Base-by-base conservation (phyloP, 2,113 vertebrate species). In the Cygnus buccinator region DNA sequence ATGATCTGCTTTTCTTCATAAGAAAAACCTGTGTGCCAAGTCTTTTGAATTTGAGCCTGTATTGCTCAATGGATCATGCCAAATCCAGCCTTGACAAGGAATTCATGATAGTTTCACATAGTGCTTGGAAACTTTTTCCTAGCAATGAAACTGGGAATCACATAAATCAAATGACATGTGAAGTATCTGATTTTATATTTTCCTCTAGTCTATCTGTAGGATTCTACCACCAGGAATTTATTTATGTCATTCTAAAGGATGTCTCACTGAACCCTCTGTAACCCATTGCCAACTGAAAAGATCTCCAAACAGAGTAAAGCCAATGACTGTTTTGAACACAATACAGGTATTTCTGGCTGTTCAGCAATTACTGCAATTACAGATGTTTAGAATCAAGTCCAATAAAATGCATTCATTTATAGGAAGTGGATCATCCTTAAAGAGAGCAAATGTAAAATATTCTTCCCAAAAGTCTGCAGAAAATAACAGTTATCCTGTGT, bases 271-370 rank as follows among this genome's bases (percentile, higher is more conserved):
- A 57, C 2, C 10, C 9, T 70, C 3, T 15, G 22, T 21, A 43
- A 29, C 14, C 14, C 0, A 0, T 52, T 57, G 22, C 9, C 2
- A 33, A 48, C 7, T 37, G 44, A 70, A 41, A 65, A 77, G 1
- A 31, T 18, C 39, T 84, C 22, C 22, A 2, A 33, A 13, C 6
- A 74, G 21, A 25, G 8, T 54, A 48, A 90, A 85, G 11, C n/a
- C n/a, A 44, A 75, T 84, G 43, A 46, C 7, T 50, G 6, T 52
- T 76, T 90, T 61, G 14, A 57, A 10, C 16, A 68, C 11, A 79
- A 15, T 43, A 8, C 7, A 43, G 58, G 23, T 16, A 29, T 58
- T 6, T 89, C 52, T 33, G 17, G 2, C 13, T 70, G 73, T 16
- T 41, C 22, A 80, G 11, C 19, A 70, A 3, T 43, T 55, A 54